These are phyloP conservation scores for Oreohelix idahoensis DNA, from an alignment of 1,140 invertebrate genomes.

Conservation along the genomic window DNA sequence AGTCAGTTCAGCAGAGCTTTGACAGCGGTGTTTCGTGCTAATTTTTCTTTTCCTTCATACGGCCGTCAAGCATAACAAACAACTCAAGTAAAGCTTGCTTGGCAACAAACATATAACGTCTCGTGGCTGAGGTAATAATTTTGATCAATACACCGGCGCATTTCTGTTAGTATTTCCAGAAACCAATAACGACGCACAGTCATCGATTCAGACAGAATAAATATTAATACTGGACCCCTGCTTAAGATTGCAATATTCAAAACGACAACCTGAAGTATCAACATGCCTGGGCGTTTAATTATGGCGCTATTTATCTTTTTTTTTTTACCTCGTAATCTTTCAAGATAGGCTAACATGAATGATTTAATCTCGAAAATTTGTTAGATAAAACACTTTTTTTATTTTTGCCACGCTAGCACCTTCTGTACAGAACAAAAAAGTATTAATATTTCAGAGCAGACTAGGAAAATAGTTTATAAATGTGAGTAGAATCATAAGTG, in stretches of 20 bases:
- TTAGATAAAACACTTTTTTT: neutral
- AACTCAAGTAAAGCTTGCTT: neutral
- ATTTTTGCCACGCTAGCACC: too few relatives aligned
- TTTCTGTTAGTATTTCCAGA: neutral
- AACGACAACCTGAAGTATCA: neutral
- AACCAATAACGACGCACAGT: neutral
- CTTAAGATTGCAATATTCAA: neutral
- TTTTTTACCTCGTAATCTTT: too few relatives aligned
- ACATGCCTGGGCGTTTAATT: neutral
- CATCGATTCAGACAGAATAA: neutral
- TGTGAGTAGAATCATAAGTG: too few relatives aligned
- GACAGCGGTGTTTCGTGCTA: too few relatives aligned
- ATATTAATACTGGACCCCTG: neutral
- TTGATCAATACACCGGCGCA: neutral
- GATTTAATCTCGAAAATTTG: neutral
- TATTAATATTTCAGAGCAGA: too few relatives aligned
- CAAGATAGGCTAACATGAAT: too few relatives aligned
- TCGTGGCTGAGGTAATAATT: neutral
- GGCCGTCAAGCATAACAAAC: neutral
- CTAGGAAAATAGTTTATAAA: too few relatives aligned
- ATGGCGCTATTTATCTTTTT: neutral
- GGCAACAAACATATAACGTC: neutral
- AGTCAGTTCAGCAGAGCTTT: too few relatives aligned
- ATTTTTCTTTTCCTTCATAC: neutral
- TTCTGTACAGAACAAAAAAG: too few relatives aligned